These are phyloP conservation scores for Argynnis bischoffii DNA, from an alignment of 2,888 invertebrate species.

Conservation along the genomic window DNA sequence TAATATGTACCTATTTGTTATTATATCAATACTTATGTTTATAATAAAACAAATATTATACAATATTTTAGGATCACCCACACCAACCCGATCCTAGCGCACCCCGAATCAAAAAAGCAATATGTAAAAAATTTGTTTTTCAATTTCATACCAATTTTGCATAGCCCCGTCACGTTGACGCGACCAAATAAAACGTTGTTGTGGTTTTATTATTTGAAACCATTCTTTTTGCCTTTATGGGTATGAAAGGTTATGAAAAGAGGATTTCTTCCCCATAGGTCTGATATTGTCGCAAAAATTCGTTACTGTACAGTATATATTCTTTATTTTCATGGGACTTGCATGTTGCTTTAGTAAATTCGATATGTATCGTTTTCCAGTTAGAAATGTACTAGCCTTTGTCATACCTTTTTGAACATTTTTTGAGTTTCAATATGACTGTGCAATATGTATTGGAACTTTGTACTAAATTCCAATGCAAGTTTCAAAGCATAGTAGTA, in stretches of 20 bases:
- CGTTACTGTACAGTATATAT: conserved; percentile 48
- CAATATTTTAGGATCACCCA: conserved; percentile 51
- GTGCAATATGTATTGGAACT: not conserved
- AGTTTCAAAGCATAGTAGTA: no score
- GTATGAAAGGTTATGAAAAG: conserved; percentile 67
- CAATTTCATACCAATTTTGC: conserved; percentile 82
- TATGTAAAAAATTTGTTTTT: conserved; percentile 82
- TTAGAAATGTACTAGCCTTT: conserved; percentile 1
- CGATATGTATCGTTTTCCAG: conserved; percentile 30
- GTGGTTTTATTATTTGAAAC: conserved; percentile 78
- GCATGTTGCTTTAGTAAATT: conserved; percentile 41
- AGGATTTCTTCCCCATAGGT: conserved; percentile 55
- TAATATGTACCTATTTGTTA: not conserved
- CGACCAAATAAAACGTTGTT: conserved; percentile 70
- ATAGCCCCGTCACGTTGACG: conserved; percentile 63
- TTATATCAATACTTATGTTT: conserved; percentile 1
- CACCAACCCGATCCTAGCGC: conserved; percentile 45
- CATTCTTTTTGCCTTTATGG: conserved; percentile 59
- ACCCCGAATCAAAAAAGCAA: conserved; percentile 73
- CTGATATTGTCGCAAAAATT: conserved; percentile 54
- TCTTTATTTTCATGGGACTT: conserved; percentile 45
- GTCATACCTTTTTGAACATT: conserved; percentile 3
- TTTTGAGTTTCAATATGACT: not conserved
- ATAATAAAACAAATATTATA: not conserved
- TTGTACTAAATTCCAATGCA: no score